Conservation (phyloP, 2,113 vertebrate genomes). For the Callorhinus ursinus region DNA sequence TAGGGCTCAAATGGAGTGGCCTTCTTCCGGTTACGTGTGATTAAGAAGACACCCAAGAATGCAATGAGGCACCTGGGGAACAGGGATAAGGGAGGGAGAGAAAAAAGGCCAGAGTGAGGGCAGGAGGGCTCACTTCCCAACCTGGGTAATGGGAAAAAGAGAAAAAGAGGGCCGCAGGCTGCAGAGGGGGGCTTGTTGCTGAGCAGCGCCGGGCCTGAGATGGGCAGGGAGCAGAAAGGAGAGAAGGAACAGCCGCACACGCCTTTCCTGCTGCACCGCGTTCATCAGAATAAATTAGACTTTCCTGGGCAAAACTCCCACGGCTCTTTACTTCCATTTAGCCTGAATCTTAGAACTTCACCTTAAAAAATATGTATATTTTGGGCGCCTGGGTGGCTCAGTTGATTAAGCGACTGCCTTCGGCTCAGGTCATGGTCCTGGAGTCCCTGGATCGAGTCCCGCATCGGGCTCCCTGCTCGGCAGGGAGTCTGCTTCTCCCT, state of each 20-base stretch:
- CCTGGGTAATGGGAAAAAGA: rapidly evolving
- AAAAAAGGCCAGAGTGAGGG: neutral
- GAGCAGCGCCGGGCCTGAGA: neutral
- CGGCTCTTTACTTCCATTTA: neutral
- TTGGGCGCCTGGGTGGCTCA: too few species aligned
- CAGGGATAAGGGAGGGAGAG: neutral
- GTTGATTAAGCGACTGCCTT: too few species aligned
- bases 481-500: too few species aligned
- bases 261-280: neutral
- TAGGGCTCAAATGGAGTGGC: slow-evolving; percentile 94
- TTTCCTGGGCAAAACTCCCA: neutral
- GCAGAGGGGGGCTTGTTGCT: neutral
- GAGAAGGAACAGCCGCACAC: neutral
- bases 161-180: neutral
- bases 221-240: neutral
- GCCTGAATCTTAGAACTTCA: neutral
- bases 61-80: slow-evolving; percentile 89
- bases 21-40: slow-evolving; percentile 93
- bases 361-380: neutral
- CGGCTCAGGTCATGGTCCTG: too few species aligned
- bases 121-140: neutral
- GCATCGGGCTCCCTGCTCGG: too few species aligned
- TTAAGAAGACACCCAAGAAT: slow-evolving; percentile 95
- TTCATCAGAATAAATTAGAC: neutral
- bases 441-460: too few species aligned